Base-by-base conservation (phyloP, 2,113 vertebrate species). In the Alces alces region DNA sequence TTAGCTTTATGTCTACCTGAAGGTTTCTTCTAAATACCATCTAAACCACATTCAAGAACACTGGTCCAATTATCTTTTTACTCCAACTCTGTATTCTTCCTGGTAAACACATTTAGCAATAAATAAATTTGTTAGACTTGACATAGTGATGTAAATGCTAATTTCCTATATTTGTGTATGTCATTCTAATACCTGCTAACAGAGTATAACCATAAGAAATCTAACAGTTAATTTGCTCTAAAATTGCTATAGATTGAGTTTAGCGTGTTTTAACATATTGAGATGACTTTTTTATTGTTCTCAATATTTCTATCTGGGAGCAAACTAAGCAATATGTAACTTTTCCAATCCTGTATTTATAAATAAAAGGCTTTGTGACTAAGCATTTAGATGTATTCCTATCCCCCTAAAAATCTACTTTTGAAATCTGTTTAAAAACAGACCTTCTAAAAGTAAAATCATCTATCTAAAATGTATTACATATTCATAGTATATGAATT, bases 281-380 rank as follows among this genome's bases (percentile, higher is more conserved):
- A 96, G 60, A 30, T 86, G 9, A 93, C 23, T 79, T 97, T 93
- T 95, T 96, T 80, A 8, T 52, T 86, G 2, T 73, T 96, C 73
- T 95, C 70, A 92, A 27, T 83, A 88, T 28, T 91, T 2, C 50
- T 39, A 21, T 95, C 93, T 94, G 36, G 3, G 54, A 95, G 15
- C 36, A 96, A 93, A 52, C 33, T 94, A 93, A 96, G 52, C 93
- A 97, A 96, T 19, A 25, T 64, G 58, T 66, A 50, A 3, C 27
- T 85, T 91, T 93, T 96, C 82, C 43, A 86, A 27, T 60, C n/a
- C 43, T 89, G 15, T 89, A 52, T 66, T 95, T 93, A 73, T 86
- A 95, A 97, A 91, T 91, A 85, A 91, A 95, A 76, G 4, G 2
- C 33, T 89, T 94, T 91, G 7, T 93, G 89, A 80, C 30, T n/a